Evolutionary conservation across 2,797 vertebrate genomes (phyloP).

Genomic region (Cossypha caffra): DNA sequence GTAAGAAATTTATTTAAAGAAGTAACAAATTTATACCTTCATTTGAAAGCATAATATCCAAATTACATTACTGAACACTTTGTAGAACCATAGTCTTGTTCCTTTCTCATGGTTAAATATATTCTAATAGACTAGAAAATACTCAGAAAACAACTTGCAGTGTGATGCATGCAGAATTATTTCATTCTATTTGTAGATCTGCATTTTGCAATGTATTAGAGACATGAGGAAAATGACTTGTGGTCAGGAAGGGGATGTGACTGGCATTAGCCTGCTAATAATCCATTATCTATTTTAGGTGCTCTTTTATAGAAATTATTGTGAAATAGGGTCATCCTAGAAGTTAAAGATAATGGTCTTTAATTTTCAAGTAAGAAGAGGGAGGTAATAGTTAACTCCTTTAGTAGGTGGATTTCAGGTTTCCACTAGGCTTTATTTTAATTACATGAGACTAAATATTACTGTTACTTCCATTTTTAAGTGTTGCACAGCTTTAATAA

Average conservation of each 20-base stretch:
- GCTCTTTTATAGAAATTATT: background rate
- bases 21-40: conserved; percentile 65
- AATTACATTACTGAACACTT: conserved; percentile 39
- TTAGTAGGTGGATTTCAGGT: background rate
- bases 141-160: background rate
- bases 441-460: background rate
- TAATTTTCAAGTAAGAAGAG: conserved; percentile 2
- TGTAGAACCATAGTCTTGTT: conserved; percentile 41
- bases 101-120: conserved; percentile 47
- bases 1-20: conserved; percentile 51
- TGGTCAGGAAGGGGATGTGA: conserved; percentile 12
- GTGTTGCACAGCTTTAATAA: conserved; percentile 43
- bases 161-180: conserved; percentile 49
- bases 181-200: conserved; percentile 57
- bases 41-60: conserved; percentile 62
- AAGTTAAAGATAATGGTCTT: background rate
- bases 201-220: conserved; percentile 44
- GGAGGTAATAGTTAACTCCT: background rate
- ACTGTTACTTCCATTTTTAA: conserved; percentile 1
- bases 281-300: conserved; percentile 35
- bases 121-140: background rate
- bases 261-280: conserved; percentile 15
- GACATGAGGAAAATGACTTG: background rate
- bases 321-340: conserved; percentile 25
- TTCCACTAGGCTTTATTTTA: conserved; percentile 4